Base-by-base conservation (phyloP, 2,113 vertebrate species). In the Meriones unguiculatus region DNA sequence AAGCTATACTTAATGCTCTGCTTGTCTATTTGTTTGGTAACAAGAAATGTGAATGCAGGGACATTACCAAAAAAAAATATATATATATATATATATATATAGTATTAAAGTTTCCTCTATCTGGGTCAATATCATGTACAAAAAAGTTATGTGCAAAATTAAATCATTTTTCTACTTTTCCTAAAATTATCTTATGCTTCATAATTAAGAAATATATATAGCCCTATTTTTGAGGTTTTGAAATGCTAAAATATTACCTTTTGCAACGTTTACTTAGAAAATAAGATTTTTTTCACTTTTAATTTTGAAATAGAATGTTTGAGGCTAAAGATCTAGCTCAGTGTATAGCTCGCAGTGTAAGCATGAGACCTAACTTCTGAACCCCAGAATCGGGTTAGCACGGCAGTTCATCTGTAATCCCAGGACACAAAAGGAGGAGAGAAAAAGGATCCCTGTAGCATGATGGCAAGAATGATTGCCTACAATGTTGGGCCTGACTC, bases 71-170 rank as follows among this genome's bases (percentile, higher is more conserved):
- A 57, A 57, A 57, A 57, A 54, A 52, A 70, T n/a, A n/a, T n/a
- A n/a, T n/a, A n/a, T n/a, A n/a, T n/a, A n/a, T n/a, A n/a, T n/a
- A n/a, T n/a, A n/a, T n/a, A n/a, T n/a, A n/a, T n/a, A n/a, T n/a
- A n/a, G 89, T 75, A 4, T 69, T 94, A 4, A 90, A 72, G 7
- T 35, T 59, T 73, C 38, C 93, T 81, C 2, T 7, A 76, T 87
- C 78, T 0, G 52, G 65, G 0, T 14, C 87, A 90, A 77, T 11
- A 15, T 82, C 13, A 9, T 95, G 30, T 17, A 75, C 14, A 4
- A 67, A 96, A 85, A 0, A 76, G 0, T 93, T 91, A 92, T 93
- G 94, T 95, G 12, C 54, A 91, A 97, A 93, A 54, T 65, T 72
- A 1, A 0, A 46, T 46, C n/a, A 22, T 1, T 52, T 95, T 93